phyloP scores from a whole-genome alignment of 2,888 invertebrate genomes.

The Tipula unca region DNA sequence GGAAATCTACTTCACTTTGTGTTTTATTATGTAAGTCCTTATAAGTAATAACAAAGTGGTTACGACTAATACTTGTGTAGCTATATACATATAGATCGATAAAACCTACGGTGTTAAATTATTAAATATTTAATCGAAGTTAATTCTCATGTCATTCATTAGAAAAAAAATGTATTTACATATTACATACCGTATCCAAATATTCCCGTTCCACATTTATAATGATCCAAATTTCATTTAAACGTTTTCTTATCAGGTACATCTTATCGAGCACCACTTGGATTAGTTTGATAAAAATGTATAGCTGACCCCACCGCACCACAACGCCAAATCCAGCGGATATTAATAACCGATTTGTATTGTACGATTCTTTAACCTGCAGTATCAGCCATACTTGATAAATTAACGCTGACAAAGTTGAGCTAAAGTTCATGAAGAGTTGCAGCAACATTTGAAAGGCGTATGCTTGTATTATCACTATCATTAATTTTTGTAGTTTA shows the following conservation, averaged over 20 bases:
- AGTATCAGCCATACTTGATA: neutral
- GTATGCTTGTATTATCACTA: neutral
- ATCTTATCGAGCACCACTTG: neutral
- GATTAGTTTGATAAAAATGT: neutral
- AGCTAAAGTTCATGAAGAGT: neutral
- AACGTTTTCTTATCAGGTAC: neutral
- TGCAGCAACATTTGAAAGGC: neutral
- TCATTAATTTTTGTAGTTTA: neutral
- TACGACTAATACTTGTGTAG: too few species aligned
- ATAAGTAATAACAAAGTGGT: too few species aligned
- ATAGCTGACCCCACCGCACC: neutral
- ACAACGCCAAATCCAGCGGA: neutral
- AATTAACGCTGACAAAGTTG: neutral
- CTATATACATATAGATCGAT: too few species aligned
- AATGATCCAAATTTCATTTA: neutral
- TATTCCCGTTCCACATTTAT: neutral
- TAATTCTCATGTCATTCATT: too few species aligned
- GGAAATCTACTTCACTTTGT: too few species aligned
- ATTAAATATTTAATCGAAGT: too few species aligned
- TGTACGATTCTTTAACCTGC: too few species aligned
- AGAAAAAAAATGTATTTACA: too few species aligned
- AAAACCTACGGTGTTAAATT: too few species aligned
- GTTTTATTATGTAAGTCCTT: too few species aligned
- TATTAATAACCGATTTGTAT: neutral
- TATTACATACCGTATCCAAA: neutral